A percentile compares a stretch with the other conserved stretches of the same genome.
These are phyloP conservation scores for Columbina picui DNA, from an alignment of 2,113 vertebrate genomes.

Conservation along the genomic window DNA sequence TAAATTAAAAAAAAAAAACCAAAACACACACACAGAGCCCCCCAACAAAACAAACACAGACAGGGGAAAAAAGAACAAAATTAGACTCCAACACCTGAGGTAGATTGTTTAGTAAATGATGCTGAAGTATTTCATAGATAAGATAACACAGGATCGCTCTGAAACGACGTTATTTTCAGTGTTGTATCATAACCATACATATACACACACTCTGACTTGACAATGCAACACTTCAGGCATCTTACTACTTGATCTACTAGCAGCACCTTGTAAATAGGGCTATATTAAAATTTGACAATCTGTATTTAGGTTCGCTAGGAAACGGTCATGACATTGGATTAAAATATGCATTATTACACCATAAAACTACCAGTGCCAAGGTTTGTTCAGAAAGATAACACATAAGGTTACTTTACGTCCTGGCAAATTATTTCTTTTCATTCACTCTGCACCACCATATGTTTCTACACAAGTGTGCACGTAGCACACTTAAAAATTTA, in stretches of 20 bases:
- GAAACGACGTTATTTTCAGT: conserved; percentile 22
- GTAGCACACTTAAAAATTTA: background rate
- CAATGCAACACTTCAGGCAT: conserved; percentile 42
- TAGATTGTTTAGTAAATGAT: conserved; percentile 27
- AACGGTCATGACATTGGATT: background rate
- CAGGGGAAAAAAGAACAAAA: background rate
- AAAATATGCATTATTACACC: conserved; percentile 29
- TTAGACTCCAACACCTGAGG: conserved; percentile 28
- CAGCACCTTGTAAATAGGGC: conserved; percentile 37
- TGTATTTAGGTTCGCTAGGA: background rate
- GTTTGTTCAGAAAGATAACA: conserved; percentile 23
- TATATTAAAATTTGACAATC: conserved; percentile 24
- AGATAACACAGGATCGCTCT: background rate
- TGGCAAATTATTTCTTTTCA: conserved; percentile 22
- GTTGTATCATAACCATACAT: background rate
- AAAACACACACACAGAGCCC: background rate
- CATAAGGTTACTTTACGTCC: background rate
- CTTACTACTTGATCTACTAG: conserved; percentile 36
- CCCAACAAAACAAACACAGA: background rate
- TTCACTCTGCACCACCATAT: background rate
- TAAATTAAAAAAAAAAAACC: background rate
- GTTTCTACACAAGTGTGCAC: background rate
- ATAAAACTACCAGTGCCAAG: conserved; percentile 14
- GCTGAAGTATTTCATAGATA: conserved; percentile 38
- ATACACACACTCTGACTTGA: background rate